Conservation (phyloP, 2,888 invertebrate species). For the Andrena camellia region DNA sequence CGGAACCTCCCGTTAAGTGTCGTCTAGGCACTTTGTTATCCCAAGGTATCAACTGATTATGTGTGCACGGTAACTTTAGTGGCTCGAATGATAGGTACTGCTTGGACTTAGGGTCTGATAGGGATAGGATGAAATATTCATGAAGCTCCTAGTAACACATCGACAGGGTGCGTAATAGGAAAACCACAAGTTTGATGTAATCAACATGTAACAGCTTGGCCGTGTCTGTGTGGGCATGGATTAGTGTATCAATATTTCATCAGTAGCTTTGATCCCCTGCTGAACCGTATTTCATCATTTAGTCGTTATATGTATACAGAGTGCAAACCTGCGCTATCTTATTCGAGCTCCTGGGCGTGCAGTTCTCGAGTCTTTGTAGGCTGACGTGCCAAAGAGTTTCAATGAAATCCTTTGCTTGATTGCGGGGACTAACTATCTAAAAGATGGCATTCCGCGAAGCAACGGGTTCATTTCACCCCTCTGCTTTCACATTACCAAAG, state of each 20-base stretch:
- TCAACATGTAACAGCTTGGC: constrained; percentile 29
- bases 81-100: constrained; percentile 12
- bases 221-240: not conserved
- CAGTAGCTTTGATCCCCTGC: not conserved
- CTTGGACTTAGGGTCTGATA: constrained; percentile 5
- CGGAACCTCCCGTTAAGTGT: too few relatives aligned
- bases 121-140: constrained; percentile 41
- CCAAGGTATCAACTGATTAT: constrained; percentile 5
- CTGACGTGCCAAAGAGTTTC: too few relatives aligned
- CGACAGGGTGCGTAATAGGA: constrained; percentile 26
- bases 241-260: constrained; percentile 20
- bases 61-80: constrained; percentile 27
- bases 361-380: too few relatives aligned
- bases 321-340: too few relatives aligned
- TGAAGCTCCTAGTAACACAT: constrained; percentile 27
- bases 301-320: not conserved
- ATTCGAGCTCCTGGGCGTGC: not conserved
- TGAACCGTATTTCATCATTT: not conserved
- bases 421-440: not conserved
- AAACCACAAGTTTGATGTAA: constrained; percentile 23
- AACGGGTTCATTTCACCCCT: not conserved
- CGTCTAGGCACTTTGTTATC: not conserved
- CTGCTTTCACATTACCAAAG: not conserved
- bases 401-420: too few relatives aligned
- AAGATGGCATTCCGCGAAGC: not conserved